phyloP scores from a whole-genome alignment of 2,113 vertebrate genomes.

The Bubalus kerabau region DNA sequence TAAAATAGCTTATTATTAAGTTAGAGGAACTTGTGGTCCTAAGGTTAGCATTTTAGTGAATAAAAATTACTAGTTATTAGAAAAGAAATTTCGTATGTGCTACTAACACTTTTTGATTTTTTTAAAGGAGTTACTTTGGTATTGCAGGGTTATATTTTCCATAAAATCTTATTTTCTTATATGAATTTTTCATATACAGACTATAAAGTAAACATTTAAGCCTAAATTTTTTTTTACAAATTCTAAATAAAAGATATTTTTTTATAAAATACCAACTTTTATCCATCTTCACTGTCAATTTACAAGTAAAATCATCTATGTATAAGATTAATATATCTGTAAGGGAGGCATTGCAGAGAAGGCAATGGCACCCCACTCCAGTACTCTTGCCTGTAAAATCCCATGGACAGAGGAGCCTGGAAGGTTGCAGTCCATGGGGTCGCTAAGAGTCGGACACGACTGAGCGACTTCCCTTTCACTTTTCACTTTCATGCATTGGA shows the following conservation, averaged over 20 bases:
- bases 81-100: neutral
- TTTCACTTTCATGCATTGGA: too few species aligned
- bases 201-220: neutral
- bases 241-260: neutral
- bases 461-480: too few species aligned
- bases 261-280: neutral
- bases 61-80: neutral
- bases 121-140: neutral
- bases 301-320: neutral
- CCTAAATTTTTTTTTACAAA: neutral
- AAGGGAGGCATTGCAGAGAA: neutral
- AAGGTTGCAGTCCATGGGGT: too few species aligned
- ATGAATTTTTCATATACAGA: neutral
- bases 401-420: too few species aligned
- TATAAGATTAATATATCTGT: neutral
- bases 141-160: neutral
- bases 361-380: too few species aligned
- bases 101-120: neutral
- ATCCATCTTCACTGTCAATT: neutral
- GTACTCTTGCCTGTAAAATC: too few species aligned
- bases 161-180: neutral
- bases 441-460: too few species aligned
- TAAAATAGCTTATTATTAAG: neutral
- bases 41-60: neutral
- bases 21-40: neutral